These are phyloP conservation scores for Drosophila tripunctata DNA, from an alignment of 2,888 invertebrate species.

Conservation along the genomic window DNA sequence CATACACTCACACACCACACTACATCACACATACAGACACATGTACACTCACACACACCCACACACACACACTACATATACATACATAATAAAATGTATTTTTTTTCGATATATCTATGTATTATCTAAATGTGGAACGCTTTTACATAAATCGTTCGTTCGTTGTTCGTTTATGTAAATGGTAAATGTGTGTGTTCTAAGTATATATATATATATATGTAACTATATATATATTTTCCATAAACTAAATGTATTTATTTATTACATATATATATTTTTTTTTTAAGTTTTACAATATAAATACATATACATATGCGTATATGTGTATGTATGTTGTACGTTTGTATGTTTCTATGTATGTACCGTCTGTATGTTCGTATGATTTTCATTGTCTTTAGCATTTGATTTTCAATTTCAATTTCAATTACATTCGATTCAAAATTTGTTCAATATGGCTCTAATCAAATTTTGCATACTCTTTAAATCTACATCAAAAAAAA, in stretches of 20 bases:
- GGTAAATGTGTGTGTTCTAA: slow-evolving; percentile 75
- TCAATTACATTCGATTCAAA: slow-evolving; percentile 21
- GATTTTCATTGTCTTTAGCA: slow-evolving; percentile 50
- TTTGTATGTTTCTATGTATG: slow-evolving; percentile 28
- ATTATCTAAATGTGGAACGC: slow-evolving; percentile 82
- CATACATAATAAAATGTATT: slow-evolving; percentile 49
- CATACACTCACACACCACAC: slow-evolving; percentile 27
- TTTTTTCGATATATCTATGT: slow-evolving; percentile 75
- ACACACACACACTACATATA: slow-evolving; percentile 16
- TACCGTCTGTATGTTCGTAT: slow-evolving; percentile 35
- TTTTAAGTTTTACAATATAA: slow-evolving; percentile 35
- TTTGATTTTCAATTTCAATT: slow-evolving; percentile 25
- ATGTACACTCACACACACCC: slow-evolving; percentile 19
- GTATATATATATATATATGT: slow-evolving; percentile 7
- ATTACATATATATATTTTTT: too few relatives aligned
- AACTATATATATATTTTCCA: slow-evolving; percentile 34
- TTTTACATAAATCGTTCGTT: slow-evolving; percentile 81
- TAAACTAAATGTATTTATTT: slow-evolving; percentile 67
- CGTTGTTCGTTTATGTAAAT: slow-evolving; percentile 80
- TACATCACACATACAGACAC: slow-evolving; percentile 35
- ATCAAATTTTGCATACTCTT: slow-evolving; percentile 29
- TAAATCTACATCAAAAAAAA: not conserved
- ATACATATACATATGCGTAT: slow-evolving; percentile 45
- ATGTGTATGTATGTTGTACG: slow-evolving; percentile 35
- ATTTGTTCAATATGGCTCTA: slow-evolving; percentile 18